Percentiles rank a stretch among this genome's conserved stretches.
Conservation (phyloP, 2,888 invertebrate species). For the Platycheirus albimanus region DNA sequence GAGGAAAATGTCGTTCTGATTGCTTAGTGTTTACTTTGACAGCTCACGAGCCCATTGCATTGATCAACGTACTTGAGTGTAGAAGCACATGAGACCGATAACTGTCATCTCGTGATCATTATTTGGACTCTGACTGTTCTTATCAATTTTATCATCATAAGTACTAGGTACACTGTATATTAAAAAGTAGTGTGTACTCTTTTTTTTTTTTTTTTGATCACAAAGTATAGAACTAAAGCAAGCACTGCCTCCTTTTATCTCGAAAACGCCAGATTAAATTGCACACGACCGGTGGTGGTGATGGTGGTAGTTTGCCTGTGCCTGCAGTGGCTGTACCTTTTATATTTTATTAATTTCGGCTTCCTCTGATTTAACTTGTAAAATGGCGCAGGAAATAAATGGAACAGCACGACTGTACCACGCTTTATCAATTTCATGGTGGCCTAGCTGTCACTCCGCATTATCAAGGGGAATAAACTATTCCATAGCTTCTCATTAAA, state of each 20-base stretch:
- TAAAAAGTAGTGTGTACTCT: too few species aligned
- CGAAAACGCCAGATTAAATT: constrained; percentile 14
- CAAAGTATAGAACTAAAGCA: not conserved
- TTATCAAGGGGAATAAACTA: constrained; percentile 16
- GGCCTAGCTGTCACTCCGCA: constrained; percentile 4
- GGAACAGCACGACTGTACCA: constrained; percentile 20
- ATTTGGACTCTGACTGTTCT: constrained; percentile 56
- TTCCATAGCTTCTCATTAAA: constrained; percentile 5
- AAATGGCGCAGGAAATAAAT: constrained; percentile 1
- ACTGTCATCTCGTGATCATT: constrained; percentile 54
- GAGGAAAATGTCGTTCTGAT: too few species aligned
- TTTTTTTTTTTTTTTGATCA: too few species aligned
- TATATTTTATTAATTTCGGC: not conserved
- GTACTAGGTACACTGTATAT: not conserved
- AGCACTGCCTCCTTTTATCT: constrained; percentile 10
- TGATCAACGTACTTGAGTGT: constrained; percentile 38
- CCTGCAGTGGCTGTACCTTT: not conserved
- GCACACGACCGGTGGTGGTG: not conserved
- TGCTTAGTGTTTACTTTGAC: not conserved
- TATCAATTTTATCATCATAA: constrained; percentile 43
- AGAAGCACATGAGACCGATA: constrained; percentile 52
- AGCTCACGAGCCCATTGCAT: constrained; percentile 8
- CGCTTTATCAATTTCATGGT: constrained; percentile 29
- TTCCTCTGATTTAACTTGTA: not conserved
- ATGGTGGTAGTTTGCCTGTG: not conserved